phyloP scores from a whole-genome alignment of 2,797 vertebrate genomes.

The Monodelphis domestica region DNA sequence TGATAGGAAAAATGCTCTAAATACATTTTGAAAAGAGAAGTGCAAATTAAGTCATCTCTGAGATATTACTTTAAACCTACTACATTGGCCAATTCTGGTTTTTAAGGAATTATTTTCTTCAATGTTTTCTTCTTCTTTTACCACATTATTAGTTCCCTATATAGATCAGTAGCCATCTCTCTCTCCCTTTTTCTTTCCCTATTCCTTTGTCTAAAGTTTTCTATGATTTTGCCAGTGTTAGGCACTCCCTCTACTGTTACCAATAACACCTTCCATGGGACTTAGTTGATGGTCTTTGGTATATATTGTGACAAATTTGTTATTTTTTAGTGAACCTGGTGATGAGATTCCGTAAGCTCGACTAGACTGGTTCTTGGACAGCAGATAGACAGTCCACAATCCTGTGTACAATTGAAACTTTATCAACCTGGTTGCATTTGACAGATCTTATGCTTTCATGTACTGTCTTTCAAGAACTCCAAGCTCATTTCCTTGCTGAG shows the following conservation, averaged over 20 bases:
- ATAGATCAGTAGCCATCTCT: no score
- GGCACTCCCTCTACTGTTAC: background rate
- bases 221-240: background rate
- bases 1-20: no score
- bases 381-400: background rate
- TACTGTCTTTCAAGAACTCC: background rate
- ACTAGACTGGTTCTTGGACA: background rate
- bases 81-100: background rate
- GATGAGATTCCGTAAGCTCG: background rate
- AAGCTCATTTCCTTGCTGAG: background rate
- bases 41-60: no score
- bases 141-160: background rate
- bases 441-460: background rate
- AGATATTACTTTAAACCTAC: no score
- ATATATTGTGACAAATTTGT: background rate
- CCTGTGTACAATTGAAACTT: background rate
- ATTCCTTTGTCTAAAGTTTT: background rate
- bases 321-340: background rate
- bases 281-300: background rate
- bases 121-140: background rate
- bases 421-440: background rate
- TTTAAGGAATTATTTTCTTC: background rate
- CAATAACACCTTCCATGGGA: background rate
- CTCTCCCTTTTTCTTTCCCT: background rate
- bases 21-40: no score